A percentile compares a stretch with the other conserved stretches of the same genome.
Conservation (phyloP, 2,113 vertebrate species). For the Hipposideros armiger region DNA sequence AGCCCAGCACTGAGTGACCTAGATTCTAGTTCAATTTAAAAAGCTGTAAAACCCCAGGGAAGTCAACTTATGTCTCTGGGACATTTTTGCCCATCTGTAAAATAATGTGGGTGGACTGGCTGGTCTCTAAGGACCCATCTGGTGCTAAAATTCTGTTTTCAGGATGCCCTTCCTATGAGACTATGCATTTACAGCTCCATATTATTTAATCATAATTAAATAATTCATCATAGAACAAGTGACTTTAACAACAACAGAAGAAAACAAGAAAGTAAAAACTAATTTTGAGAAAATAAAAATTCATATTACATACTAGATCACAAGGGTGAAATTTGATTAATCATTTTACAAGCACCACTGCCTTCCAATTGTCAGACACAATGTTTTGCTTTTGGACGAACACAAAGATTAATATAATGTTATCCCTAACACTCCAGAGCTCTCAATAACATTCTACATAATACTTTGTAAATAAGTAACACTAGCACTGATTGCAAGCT, state of each 20-base stretch:
- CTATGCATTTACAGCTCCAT: conserved; percentile 51
- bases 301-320: neutral
- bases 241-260: conserved; percentile 70
- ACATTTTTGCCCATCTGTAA: conserved; percentile 32
- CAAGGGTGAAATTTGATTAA: neutral
- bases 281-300: conserved; percentile 61
- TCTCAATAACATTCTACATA: neutral
- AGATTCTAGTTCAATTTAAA: conserved; percentile 31
- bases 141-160: conserved; percentile 65
- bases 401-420: neutral
- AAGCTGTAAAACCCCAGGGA: conserved; percentile 1
- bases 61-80: neutral
- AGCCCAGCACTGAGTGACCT: neutral
- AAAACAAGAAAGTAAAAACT: neutral
- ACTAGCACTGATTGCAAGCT: neutral
- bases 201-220: conserved; percentile 58
- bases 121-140: neutral
- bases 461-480: conserved; percentile 34
- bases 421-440: neutral
- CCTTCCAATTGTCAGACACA: neutral
- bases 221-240: conserved; percentile 74
- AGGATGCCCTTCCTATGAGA: neutral
- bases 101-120: neutral
- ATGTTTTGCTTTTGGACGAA: neutral
- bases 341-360: neutral